Percentiles rank a stretch among this genome's conserved stretches.
phyloP scores from a whole-genome alignment of 2,888 invertebrate genomes.

The Argyresthia albistria region DNA sequence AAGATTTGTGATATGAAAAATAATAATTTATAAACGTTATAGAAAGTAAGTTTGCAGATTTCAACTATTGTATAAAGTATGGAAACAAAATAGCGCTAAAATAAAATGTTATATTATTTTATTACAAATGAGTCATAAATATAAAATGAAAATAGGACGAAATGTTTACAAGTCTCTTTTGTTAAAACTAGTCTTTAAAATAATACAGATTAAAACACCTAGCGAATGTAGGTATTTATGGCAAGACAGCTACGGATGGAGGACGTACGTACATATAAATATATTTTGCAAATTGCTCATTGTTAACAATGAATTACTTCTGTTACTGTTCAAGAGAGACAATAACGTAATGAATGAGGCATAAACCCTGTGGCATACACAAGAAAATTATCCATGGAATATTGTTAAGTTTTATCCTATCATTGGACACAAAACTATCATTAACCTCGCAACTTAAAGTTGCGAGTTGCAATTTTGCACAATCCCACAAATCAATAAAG shows the following conservation, averaged over 20 bases:
- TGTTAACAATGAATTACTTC: slow-evolving; percentile 57
- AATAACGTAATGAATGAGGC: slow-evolving; percentile 58
- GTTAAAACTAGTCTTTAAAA: slow-evolving; percentile 2
- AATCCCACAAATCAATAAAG: not conserved
- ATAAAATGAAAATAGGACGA: not conserved
- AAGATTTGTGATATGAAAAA: slow-evolving; percentile 12
- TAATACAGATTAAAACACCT: slow-evolving; percentile 44
- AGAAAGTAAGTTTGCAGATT: no score
- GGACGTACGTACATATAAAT: slow-evolving; percentile 51
- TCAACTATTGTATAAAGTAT: no score
- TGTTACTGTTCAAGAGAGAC: slow-evolving; percentile 26
- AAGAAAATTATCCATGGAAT: slow-evolving; percentile 13
- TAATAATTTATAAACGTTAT: no score
- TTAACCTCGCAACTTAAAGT: not conserved
- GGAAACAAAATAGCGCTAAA: not conserved
- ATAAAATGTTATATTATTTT: no score
- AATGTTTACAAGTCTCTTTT: not conserved
- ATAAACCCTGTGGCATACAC: slow-evolving; percentile 50
- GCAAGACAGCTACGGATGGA: slow-evolving; percentile 69
- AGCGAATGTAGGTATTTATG: slow-evolving; percentile 38
- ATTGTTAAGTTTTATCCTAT: not conserved
- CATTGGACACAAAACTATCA: not conserved
- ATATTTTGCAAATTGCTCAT: slow-evolving; percentile 69
- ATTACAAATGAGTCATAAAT: not conserved
- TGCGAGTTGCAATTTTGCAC: not conserved